Conservation (phyloP, 2,888 invertebrate species). For the Nebria salina region DNA sequence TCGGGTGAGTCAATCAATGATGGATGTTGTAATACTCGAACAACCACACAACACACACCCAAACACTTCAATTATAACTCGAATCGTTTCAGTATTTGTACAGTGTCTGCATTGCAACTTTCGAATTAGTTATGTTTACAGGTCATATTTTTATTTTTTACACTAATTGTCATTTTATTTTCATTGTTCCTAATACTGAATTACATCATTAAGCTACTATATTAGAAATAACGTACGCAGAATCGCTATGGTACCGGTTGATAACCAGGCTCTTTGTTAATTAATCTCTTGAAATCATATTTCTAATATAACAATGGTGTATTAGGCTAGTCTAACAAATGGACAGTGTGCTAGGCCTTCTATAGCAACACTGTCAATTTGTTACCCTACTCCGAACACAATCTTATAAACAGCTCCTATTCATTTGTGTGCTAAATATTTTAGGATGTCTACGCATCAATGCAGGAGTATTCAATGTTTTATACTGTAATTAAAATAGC, state of each 20-base stretch:
- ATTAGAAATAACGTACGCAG: no score
- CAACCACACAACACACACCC: slow-evolving; percentile 26
- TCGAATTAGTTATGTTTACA: not conserved
- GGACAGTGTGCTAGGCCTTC: no score
- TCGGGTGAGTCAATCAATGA: slow-evolving; percentile 53
- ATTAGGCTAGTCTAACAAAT: no score
- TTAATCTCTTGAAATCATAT: no score
- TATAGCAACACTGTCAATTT: no score
- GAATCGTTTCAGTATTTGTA: not conserved
- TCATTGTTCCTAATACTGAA: not conserved
- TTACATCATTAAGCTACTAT: no score
- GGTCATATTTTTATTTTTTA: not conserved
- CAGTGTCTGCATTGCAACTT: not conserved
- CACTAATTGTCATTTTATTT: not conserved
- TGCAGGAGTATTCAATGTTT: not conserved
- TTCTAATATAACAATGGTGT: no score
- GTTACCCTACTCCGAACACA: no score
- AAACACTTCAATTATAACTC: not conserved
- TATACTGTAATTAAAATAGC: not conserved
- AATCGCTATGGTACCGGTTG: no score
- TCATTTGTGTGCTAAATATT: not conserved
- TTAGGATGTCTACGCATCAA: slow-evolving; percentile 7
- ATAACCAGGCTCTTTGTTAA: no score
- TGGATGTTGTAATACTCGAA: slow-evolving; percentile 18
- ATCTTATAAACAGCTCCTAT: not conserved